A percentile compares a stretch with the other conserved stretches of the same genome.
Evolutionary conservation across 2,888 invertebrate species (phyloP).

Genomic region (Lymantria dispar): DNA sequence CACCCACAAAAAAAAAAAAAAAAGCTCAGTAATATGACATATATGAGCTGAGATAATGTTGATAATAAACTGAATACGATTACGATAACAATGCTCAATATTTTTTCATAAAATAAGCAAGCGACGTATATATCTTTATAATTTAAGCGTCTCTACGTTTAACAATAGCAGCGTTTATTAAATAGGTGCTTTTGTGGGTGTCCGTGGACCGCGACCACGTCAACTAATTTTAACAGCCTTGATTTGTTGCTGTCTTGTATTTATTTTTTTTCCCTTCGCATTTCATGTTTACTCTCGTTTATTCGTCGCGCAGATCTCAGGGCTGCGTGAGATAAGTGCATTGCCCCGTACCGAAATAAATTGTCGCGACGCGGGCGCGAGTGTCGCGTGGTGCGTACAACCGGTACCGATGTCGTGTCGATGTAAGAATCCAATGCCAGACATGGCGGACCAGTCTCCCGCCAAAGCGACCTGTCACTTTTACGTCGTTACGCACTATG

Average conservation of each 20-base stretch:
- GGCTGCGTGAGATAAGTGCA: conserved; percentile 75
- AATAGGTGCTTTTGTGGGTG: neutral
- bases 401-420: conserved; percentile 66
- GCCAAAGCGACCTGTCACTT: conserved; percentile 61
- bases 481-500: conserved; percentile 42
- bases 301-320: conserved; percentile 66
- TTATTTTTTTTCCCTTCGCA: conserved; percentile 48
- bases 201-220: neutral
- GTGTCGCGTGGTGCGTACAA: conserved; percentile 69
- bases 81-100: too few species aligned
- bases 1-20: too few species aligned
- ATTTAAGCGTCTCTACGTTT: neutral
- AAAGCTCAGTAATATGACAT: too few species aligned
- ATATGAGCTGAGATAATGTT: too few species aligned
- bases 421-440: conserved; percentile 47
- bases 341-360: conserved; percentile 82
- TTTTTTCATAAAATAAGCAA: too few species aligned
- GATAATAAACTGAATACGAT: too few species aligned
- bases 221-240: conserved; percentile 62
- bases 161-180: neutral
- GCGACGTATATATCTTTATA: too few species aligned
- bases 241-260: conserved; percentile 54
- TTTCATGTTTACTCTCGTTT: conserved; percentile 67
- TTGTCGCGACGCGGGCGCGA: conserved; percentile 68
- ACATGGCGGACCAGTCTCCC: conserved; percentile 47